These are phyloP conservation scores for Conus ventricosus DNA, from an alignment of 1,140 invertebrate genomes.

Conservation along the genomic window DNA sequence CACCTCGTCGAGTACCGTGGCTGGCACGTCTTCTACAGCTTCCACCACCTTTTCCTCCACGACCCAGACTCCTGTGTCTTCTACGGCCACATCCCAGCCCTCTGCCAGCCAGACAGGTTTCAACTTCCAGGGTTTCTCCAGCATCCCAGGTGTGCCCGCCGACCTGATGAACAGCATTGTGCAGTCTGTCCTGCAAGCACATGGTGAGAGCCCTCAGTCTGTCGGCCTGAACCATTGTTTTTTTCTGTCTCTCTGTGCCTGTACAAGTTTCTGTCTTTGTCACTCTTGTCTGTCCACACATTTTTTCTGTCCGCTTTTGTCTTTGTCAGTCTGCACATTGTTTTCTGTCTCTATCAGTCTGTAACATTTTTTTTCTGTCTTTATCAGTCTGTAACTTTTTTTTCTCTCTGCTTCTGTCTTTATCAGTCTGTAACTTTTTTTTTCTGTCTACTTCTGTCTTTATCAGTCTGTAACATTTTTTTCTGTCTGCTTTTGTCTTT, in stretches of 20 bases:
- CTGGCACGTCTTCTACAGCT: neutral
- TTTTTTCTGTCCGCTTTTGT: neutral
- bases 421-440: neutral
- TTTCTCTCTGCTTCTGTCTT: neutral
- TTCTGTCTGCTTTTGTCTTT: neutral
- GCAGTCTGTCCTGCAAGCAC: constrained; percentile 76
- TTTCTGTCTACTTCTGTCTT: neutral
- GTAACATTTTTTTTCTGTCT: neutral
- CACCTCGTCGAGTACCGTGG: too few relatives aligned
- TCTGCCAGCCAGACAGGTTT: neutral
- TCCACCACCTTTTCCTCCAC: constrained; percentile 1
- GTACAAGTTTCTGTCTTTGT: neutral
- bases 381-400: neutral
- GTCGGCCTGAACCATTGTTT: neutral
- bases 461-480: neutral
- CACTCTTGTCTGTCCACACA: neutral
- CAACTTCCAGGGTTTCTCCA: constrained; percentile 2
- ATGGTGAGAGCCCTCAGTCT: constrained; percentile 25
- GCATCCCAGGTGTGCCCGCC: constrained; percentile 57
- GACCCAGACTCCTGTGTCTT: neutral
- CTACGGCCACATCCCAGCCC: neutral
- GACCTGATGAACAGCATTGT: constrained; percentile 80
- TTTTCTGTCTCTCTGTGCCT: neutral
- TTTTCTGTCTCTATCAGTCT: neutral
- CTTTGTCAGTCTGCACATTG: neutral